Evolutionary conservation across 1,140 invertebrate species (phyloP), one percentile per base, ranked within the genome.

Genomic region (Trachymyrmex septentrionalis): DNA sequence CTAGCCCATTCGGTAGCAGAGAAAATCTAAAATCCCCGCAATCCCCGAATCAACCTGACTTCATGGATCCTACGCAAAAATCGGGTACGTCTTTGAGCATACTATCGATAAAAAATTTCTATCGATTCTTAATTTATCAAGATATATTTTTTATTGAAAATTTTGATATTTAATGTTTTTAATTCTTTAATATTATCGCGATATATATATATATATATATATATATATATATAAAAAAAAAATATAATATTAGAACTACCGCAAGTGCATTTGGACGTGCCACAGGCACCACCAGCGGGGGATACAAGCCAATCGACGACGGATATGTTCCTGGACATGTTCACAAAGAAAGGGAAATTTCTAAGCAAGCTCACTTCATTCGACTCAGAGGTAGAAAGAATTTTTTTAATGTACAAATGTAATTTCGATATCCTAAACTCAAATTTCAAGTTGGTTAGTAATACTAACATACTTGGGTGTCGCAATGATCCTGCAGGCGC

Each of bases 271-370:
- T 90, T 96, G 75, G 94, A 95, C 72, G 92, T 94, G 21, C 93
- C 96, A 0, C 92, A 90, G 67, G 80, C 87, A 73, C 63, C 86
- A 34, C 30, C 91, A 91, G 64, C 91, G 82, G 92, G 63, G 75
- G 96, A 95, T 30, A 96, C 97, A 66, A 96, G 96, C n/a, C 97
- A 97, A 91, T 97, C 97, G 9, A 97, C 97, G 0, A 96, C 97
- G 2, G 98, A 98, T 88, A 98, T 98, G 96, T 98, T 99, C 92
- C 96, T 98, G 90, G 98, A 98, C 91, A 97, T 99, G 96, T 96
- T 99, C 89, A 98, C 98, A 88, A 98, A 98, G 93, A 96, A 98
- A 89, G 98, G 98, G 92, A 97, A 98, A 89, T 96, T 99, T 72
- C 96, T 99, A 86, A 98, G 97, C 92, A 98, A 98, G 95, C 95